These are phyloP conservation scores for Tetranychus piercei DNA, from an alignment of 2,888 invertebrate genomes.

Conservation along the genomic window DNA sequence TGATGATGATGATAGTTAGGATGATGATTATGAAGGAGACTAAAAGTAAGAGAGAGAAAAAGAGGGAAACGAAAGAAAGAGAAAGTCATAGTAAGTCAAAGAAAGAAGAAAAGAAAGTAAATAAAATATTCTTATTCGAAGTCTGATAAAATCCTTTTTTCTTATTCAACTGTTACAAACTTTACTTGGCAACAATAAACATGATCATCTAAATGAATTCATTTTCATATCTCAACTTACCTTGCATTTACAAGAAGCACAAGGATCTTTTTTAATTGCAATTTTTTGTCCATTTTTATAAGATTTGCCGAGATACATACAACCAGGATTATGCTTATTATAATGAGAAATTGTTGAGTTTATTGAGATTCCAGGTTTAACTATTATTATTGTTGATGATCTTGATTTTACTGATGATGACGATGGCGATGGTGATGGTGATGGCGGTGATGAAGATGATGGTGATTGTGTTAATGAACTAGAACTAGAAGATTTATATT, in stretches of 20 bases:
- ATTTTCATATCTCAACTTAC: constrained; percentile 36
- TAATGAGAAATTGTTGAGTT: neutral
- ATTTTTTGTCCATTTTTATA: constrained; percentile 44
- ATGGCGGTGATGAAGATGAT: constrained; percentile 27
- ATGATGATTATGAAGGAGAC: neutral
- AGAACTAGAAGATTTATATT: neutral
- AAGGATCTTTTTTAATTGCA: constrained; percentile 44
- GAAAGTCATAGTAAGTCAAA: neutral
- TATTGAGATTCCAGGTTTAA: neutral
- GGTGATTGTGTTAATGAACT: neutral
- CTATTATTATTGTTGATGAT: constrained; percentile 30
- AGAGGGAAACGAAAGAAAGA: neutral
- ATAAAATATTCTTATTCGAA: neutral
- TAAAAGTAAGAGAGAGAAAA: constrained; percentile 6
- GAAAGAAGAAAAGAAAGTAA: neutral
- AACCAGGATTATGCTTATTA: constrained; percentile 33
- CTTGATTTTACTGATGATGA: too few species aligned
- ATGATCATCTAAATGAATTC: neutral
- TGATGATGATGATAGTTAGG: too few species aligned
- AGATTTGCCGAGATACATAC: constrained; percentile 43
- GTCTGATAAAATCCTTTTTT: neutral
- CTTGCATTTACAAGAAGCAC: constrained; percentile 55
- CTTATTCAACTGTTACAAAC: too few species aligned
- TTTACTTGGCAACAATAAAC: too few species aligned
- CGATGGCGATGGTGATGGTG: too few species aligned